Percentiles rank a stretch among this genome's conserved stretches.
Conservation (phyloP, 2,888 invertebrate genomes). For the Pherbina coryleti region DNA sequence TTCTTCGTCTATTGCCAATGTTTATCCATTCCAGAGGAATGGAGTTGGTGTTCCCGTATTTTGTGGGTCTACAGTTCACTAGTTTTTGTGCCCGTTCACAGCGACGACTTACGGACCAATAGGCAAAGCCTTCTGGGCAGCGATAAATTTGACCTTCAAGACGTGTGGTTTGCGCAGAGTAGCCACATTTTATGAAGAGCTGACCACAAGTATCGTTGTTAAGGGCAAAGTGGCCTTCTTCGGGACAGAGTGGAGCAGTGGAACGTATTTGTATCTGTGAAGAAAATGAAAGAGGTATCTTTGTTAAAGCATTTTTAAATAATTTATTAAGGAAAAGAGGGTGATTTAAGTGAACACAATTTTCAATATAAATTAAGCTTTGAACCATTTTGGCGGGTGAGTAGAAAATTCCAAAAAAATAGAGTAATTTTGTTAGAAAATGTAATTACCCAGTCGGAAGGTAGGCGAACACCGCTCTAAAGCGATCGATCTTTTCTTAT, state of each 20-base stretch:
- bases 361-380: too few relatives aligned
- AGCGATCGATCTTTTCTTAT: too few relatives aligned
- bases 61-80: conserved; percentile 71
- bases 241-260: conserved; percentile 74
- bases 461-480: too few relatives aligned
- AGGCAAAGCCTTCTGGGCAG: conserved; percentile 82
- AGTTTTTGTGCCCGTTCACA: conserved; percentile 78
- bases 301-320: neutral
- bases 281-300: conserved; percentile 36
- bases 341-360: too few relatives aligned
- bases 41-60: conserved; percentile 55
- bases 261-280: conserved; percentile 76
- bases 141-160: conserved; percentile 80
- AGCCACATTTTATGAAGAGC: conserved; percentile 80
- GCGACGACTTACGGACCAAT: conserved; percentile 82
- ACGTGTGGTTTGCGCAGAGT: conserved; percentile 69
- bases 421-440: too few relatives aligned
- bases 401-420: too few relatives aligned
- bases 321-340: neutral
- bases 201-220: conserved; percentile 78
- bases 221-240: conserved; percentile 78
- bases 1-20: conserved; percentile 65
- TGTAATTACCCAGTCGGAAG: too few relatives aligned
- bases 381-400: too few relatives aligned
- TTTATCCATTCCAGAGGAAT: conserved; percentile 68